These are phyloP conservation scores for Heliconius cydno DNA, from an alignment of 2,888 invertebrate species.

Conservation along the genomic window DNA sequence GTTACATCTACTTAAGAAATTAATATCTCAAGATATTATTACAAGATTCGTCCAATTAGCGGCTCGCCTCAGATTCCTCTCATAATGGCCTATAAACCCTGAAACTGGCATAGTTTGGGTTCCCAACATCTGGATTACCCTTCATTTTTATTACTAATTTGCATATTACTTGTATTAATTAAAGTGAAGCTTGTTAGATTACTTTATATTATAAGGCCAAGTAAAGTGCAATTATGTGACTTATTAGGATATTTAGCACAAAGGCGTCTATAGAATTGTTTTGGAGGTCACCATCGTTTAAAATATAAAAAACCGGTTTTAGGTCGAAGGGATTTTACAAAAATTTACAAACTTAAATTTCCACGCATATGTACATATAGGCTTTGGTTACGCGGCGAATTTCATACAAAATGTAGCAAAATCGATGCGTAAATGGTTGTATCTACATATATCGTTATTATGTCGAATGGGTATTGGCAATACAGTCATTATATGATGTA, in stretches of 20 bases:
- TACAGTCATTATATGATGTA: too few species aligned
- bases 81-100: slow-evolving; percentile 41
- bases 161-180: slow-evolving; percentile 23
- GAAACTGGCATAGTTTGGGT: slow-evolving; percentile 42
- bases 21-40: slow-evolving; percentile 24
- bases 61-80: slow-evolving; percentile 28
- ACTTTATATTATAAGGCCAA: neutral
- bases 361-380: too few species aligned
- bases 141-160: slow-evolving; percentile 21
- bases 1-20: slow-evolving; percentile 9
- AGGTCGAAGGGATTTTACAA: too few species aligned
- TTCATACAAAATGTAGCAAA: too few species aligned
- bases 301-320: neutral
- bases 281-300: neutral
- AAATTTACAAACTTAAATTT: too few species aligned
- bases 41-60: slow-evolving; percentile 36
- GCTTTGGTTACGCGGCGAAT: too few species aligned
- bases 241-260: neutral
- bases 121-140: slow-evolving; percentile 19
- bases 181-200: neutral
- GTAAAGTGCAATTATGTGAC: neutral
- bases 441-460: too few species aligned
- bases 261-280: neutral
- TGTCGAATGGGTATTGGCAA: too few species aligned
- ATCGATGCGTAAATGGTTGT: too few species aligned